Percentiles rank a stretch among this genome's conserved stretches.
phyloP scores from a whole-genome alignment of 2,888 invertebrate species.

The Cyaniris semiargus region DNA sequence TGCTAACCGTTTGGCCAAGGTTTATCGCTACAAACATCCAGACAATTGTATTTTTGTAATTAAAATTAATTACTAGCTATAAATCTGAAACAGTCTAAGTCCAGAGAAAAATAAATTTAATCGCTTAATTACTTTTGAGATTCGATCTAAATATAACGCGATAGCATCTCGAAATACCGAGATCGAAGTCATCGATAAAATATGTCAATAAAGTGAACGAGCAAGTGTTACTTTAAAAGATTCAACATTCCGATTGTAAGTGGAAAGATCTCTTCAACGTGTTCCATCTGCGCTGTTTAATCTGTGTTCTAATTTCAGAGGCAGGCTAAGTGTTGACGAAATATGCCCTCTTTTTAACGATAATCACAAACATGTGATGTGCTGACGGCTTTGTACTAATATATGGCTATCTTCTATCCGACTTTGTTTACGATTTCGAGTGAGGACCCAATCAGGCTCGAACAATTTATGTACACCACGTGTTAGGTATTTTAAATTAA shows the following conservation, averaged over 20 bases:
- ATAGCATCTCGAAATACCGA: slow-evolving; percentile 8
- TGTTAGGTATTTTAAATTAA: slow-evolving; percentile 33
- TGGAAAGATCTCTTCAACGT: neutral
- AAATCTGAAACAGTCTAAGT: neutral
- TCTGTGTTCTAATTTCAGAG: slow-evolving; percentile 37
- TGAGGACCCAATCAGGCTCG: slow-evolving; percentile 33
- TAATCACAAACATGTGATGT: slow-evolving; percentile 50
- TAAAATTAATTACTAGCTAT: neutral
- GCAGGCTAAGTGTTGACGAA: slow-evolving; percentile 45
- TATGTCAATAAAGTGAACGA: slow-evolving; percentile 2
- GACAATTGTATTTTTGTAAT: slow-evolving; percentile 4
- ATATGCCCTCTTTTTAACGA: slow-evolving; percentile 48
- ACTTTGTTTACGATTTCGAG: slow-evolving; percentile 36
- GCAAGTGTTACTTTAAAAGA: neutral
- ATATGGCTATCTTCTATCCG: slow-evolving; percentile 39
- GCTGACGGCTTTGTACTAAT: slow-evolving; percentile 46
- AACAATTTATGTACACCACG: slow-evolving; percentile 37
- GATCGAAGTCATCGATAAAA: slow-evolving; percentile 9
- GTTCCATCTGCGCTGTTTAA: slow-evolving; percentile 27
- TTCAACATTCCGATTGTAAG: slow-evolving; percentile 7
- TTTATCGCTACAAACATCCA: neutral
- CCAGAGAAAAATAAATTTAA: neutral
- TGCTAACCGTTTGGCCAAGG: slow-evolving; percentile 16
- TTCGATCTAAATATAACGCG: neutral
- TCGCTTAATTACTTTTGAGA: neutral